A percentile compares a stretch with the other conserved stretches of the same genome.
These are phyloP conservation scores for Chrysomela aeneicollis DNA, from an alignment of 2,888 invertebrate species.

Conservation along the genomic window DNA sequence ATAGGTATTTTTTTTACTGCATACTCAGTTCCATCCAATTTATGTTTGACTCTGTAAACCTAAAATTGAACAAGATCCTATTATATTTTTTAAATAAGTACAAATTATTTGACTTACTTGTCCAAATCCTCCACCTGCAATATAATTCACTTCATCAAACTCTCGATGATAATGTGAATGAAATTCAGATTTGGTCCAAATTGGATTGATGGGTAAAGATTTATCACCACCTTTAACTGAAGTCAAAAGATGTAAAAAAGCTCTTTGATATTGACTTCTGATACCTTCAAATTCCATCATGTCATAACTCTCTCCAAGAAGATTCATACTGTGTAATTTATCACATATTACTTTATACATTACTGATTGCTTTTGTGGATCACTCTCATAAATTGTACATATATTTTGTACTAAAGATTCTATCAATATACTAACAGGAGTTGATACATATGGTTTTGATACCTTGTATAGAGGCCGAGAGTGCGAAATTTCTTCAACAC, in stretches of 20 bases:
- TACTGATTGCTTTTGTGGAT: constrained; percentile 66
- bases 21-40: constrained; percentile 79
- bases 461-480: constrained; percentile 29
- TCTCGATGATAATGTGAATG: constrained; percentile 73
- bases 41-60: constrained; percentile 74
- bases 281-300: constrained; percentile 76
- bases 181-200: constrained; percentile 66
- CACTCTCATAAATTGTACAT: constrained; percentile 71
- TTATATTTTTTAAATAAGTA: constrained; percentile 10
- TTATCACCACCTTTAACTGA: constrained; percentile 67
- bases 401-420: constrained; percentile 75
- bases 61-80: constrained; percentile 33
- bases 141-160: constrained; percentile 74
- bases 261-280: constrained; percentile 73
- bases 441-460: constrained; percentile 55
- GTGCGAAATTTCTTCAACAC: constrained; percentile 13
- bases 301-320: constrained; percentile 75
- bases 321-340: constrained; percentile 71
- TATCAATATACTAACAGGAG: constrained; percentile 73
- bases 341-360: constrained; percentile 74
- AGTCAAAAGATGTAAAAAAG: constrained; percentile 70
- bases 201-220: constrained; percentile 62
- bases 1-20: constrained; percentile 81
- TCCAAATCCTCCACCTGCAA: constrained; percentile 81
- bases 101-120: constrained; percentile 61